These are phyloP conservation scores for Heliangelus exortis DNA, from an alignment of 2,797 vertebrate genomes.

Conservation along the genomic window DNA sequence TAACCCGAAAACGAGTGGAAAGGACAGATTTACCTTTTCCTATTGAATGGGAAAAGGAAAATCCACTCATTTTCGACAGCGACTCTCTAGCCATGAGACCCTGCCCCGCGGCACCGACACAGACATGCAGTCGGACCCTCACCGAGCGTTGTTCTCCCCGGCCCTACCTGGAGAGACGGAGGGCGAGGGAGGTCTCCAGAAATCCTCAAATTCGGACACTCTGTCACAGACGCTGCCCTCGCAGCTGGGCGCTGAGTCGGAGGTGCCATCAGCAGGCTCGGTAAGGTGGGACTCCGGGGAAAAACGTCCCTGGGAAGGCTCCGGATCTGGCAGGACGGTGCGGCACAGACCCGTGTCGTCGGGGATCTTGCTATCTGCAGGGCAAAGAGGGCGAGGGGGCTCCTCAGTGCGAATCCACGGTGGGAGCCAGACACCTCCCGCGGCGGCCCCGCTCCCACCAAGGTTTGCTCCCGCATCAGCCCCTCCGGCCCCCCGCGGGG, in stretches of 20 bases:
- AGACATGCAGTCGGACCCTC: background rate
- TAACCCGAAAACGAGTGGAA: background rate
- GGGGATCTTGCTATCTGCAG: conserved; percentile 76
- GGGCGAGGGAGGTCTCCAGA: conserved; percentile 96
- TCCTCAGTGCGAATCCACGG: background rate
- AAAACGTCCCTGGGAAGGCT: conserved; percentile 74
- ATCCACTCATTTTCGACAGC: background rate
- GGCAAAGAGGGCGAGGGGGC: background rate
- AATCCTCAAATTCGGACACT: conserved; percentile 89
- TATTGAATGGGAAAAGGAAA: background rate
- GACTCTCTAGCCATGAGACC: background rate
- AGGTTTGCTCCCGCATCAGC: background rate
- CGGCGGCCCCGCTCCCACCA: background rate
- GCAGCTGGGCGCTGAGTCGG: conserved; percentile 87
- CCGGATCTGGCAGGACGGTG: conserved; percentile 47
- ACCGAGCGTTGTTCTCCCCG: too few relatives aligned
- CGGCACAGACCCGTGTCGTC: conserved; percentile 56
- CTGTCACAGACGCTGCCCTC: conserved; percentile 84
- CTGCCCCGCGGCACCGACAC: background rate
- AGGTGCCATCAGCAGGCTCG: conserved; percentile 80
- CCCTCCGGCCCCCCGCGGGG: background rate
- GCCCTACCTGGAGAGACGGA: conserved; percentile 88
- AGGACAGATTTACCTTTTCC: background rate
- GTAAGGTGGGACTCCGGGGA: conserved; percentile 84
- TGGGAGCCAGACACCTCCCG: background rate